Base-by-base conservation (phyloP, 2,797 vertebrate species). In the Bovichtus variegatus region DNA sequence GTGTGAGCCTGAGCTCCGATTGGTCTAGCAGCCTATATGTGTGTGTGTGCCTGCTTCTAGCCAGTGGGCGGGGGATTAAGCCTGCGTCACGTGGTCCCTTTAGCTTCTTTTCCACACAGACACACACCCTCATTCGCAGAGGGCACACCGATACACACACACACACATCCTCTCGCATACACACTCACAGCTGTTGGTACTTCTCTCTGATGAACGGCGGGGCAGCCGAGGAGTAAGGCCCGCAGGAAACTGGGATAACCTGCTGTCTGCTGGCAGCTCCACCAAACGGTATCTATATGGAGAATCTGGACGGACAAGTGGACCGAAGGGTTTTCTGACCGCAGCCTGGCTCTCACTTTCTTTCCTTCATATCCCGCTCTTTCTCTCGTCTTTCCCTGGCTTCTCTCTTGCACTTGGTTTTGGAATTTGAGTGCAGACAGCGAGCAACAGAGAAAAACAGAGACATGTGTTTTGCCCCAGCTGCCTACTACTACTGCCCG, bases 31-130 rank as follows among this genome's bases (percentile, higher is more conserved):
- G 77, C n/a, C 21, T 66, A 82, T 76, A 6, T 73, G 75, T 86
- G 78, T 86, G 55, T 76, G 60, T 65, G 44, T n/a, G n/a, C n/a
- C 79, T 67, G 58, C 36, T 41, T 82, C 84, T 63, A 78, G 80
- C 75, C 83, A 88, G 91, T 91, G 92, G 94, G 93, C 80, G 87
- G 94, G 85, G 91, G 94, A 95, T 93, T 93, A 94, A 87, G 80
- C 75, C 58, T 60, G 49, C 40, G 16, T 95, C 95, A 95, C 93
- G 85, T 95, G 95, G 85, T 92, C 43, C 43, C 88, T 90, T 94
- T 89, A 95, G 89, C 91, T 92, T 81, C 92, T 93, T 92, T 92
- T 89, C 83, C 88, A 87, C 90, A 92, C 88, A 91, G 84, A 88
- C 89, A 83, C 89, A 81, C 88, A 85, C 86, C 79, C 84, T 82